These are phyloP conservation scores for Nannobrachium achirus DNA, from an alignment of 2,113 vertebrate genomes.

Conservation along the genomic window DNA sequence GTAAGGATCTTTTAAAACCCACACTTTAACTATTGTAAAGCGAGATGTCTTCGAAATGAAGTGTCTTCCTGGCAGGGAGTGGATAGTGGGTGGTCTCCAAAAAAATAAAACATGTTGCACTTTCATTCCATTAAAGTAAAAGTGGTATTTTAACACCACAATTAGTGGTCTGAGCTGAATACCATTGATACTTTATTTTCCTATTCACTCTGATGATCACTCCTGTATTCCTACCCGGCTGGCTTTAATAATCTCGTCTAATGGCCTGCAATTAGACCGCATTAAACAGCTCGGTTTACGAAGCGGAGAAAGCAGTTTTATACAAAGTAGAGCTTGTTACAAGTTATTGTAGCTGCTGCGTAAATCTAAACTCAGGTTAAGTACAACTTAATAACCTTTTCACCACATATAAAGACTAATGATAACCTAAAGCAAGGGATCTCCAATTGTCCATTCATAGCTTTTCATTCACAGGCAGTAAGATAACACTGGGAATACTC, in stretches of 20 bases:
- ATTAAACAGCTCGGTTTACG: conserved; percentile 23
- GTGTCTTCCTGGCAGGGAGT: conserved; percentile 22
- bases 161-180: conserved; percentile 43
- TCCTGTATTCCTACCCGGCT: conserved; percentile 19
- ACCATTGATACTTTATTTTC: conserved; percentile 31
- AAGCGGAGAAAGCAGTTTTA: conserved; percentile 7
- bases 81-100: neutral
- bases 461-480: neutral
- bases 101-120: conserved; percentile 45
- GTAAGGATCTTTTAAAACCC: neutral
- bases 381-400: neutral
- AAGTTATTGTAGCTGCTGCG: conserved; percentile 1
- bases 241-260: conserved; percentile 37
- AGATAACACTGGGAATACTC: conserved; percentile 35
- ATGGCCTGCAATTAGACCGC: conserved; percentile 16
- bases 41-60: no score
- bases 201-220: neutral
- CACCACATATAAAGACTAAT: neutral
- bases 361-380: conserved; percentile 1
- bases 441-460: neutral
- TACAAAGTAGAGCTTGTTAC: conserved; percentile 4
- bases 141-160: conserved; percentile 43
- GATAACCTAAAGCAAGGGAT: neutral
- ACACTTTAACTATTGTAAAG: neutral
- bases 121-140: conserved; percentile 49